These are phyloP conservation scores for Patiria miniata DNA, from an alignment of 35 echinoderm and acorn worm genomes.

Conservation along the genomic window DNA sequence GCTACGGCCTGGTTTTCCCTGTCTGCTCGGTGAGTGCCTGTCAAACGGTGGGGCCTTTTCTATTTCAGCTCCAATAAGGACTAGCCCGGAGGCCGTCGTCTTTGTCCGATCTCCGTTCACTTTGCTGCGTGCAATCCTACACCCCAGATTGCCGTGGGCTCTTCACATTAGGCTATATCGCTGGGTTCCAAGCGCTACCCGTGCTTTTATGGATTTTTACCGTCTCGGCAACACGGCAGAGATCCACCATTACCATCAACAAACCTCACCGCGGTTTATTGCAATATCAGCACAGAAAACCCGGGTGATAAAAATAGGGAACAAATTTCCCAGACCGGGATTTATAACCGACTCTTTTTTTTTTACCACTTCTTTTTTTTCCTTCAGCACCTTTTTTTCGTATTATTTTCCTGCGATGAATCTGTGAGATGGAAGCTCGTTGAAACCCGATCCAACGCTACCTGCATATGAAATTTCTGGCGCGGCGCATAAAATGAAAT, in stretches of 20 bases:
- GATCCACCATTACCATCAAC: not conserved
- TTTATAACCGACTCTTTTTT: slow-evolving; percentile 16
- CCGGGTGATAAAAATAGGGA: slow-evolving; percentile 24
- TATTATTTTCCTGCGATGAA: slow-evolving; percentile 26
- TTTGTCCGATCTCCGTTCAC: slow-evolving; percentile 16
- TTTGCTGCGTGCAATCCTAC: slow-evolving; percentile 11
- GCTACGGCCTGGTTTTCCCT: slow-evolving; percentile 1
- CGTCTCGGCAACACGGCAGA: not conserved
- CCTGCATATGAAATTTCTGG: slow-evolving; percentile 31
- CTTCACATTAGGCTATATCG: slow-evolving; percentile 28
- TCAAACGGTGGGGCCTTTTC: slow-evolving; percentile 11
- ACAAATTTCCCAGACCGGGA: slow-evolving; percentile 10
- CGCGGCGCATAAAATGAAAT: slow-evolving; percentile 25
- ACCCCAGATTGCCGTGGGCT: slow-evolving; percentile 12
- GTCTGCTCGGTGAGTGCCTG: slow-evolving; percentile 3
- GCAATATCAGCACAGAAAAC: not conserved
- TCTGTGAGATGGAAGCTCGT: slow-evolving; percentile 2
- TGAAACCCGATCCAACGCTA: slow-evolving; percentile 28
- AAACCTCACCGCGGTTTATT: slow-evolving; percentile 22
- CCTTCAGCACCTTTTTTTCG: not conserved
- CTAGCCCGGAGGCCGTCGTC: slow-evolving; percentile 24
- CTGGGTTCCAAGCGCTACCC: slow-evolving; percentile 5
- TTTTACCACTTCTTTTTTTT: not conserved
- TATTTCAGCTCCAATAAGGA: slow-evolving; percentile 28
- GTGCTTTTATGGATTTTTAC: slow-evolving; percentile 28